A percentile compares a stretch with the other conserved stretches of the same genome.
phyloP scores from a whole-genome alignment of 2,797 vertebrate species.

The Psittacula echo region DNA sequence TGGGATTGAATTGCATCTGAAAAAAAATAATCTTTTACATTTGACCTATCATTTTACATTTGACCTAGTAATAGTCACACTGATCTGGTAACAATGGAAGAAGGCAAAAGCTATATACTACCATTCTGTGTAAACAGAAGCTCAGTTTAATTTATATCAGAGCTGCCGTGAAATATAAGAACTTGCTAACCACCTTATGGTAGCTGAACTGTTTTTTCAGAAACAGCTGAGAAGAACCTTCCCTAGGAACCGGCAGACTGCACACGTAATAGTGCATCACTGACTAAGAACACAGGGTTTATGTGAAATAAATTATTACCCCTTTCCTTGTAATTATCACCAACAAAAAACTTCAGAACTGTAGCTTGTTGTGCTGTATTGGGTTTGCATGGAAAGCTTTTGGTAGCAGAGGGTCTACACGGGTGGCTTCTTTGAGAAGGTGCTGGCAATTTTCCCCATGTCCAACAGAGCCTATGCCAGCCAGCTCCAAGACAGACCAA shows the following conservation, averaged over 20 bases:
- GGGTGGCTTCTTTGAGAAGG: neutral
- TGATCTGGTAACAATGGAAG: neutral
- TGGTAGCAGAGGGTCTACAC: no score
- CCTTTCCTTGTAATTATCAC: neutral
- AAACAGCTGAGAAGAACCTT: neutral
- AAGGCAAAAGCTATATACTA: neutral
- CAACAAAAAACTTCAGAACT: neutral
- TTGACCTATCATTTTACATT: neutral
- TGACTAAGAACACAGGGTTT: neutral
- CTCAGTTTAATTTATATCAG: neutral
- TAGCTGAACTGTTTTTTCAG: neutral
- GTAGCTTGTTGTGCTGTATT: neutral
- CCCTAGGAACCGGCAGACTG: neutral
- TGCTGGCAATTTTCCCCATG: neutral
- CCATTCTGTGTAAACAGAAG: neutral
- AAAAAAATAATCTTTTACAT: neutral
- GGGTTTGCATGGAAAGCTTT: fast-evolving
- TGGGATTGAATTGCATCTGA: neutral
- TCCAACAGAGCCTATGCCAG: neutral
- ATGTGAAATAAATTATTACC: neutral
- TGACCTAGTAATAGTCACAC: neutral
- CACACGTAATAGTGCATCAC: neutral
- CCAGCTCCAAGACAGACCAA: neutral
- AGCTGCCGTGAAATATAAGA: neutral
- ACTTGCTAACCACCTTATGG: neutral